Conservation (phyloP, 2,113 vertebrate species). For the Setophaga coronata region DNA sequence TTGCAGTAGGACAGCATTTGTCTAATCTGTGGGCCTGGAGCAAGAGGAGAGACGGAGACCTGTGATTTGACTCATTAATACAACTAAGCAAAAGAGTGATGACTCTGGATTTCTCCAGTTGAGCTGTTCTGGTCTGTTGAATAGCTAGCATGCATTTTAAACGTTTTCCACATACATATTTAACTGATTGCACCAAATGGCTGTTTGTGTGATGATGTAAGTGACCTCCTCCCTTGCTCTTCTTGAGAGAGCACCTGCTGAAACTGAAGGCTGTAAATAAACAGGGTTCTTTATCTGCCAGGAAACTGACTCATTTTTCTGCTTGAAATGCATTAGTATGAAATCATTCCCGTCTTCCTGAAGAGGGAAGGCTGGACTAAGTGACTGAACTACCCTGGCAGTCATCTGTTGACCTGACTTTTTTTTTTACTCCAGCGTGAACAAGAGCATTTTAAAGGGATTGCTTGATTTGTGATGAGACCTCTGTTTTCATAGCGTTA, state of each 20-base stretch:
- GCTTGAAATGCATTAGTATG: slow-evolving; percentile 39
- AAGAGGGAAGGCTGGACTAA: neutral
- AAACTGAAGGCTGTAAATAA: slow-evolving; percentile 44
- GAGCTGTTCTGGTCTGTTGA: slow-evolving; percentile 35
- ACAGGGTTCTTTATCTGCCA: slow-evolving; percentile 41
- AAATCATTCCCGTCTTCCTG: slow-evolving; percentile 47
- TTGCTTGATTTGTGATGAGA: neutral
- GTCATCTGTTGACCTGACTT: neutral
- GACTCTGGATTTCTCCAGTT: slow-evolving; percentile 21
- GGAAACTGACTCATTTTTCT: slow-evolving; percentile 68
- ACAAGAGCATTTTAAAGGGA: neutral
- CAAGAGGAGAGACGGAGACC: neutral
- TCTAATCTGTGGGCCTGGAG: neutral
- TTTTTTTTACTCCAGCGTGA: neutral
- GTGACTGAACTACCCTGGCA: neutral
- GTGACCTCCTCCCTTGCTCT: slow-evolving; percentile 35
- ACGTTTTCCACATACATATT: slow-evolving; percentile 23
- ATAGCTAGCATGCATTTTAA: slow-evolving; percentile 40
- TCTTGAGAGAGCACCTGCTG: slow-evolving; percentile 63
- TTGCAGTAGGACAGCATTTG: neutral
- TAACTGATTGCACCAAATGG: slow-evolving; percentile 46
- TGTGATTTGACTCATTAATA: neutral
- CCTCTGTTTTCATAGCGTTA: neutral
- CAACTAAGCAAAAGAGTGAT: slow-evolving; percentile 12
- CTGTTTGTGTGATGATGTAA: slow-evolving; percentile 50